Evolutionary conservation across 2,888 invertebrate genomes (phyloP), one percentile per base, ranked within the genome.

Genomic region (Crepidodera aurea): DNA sequence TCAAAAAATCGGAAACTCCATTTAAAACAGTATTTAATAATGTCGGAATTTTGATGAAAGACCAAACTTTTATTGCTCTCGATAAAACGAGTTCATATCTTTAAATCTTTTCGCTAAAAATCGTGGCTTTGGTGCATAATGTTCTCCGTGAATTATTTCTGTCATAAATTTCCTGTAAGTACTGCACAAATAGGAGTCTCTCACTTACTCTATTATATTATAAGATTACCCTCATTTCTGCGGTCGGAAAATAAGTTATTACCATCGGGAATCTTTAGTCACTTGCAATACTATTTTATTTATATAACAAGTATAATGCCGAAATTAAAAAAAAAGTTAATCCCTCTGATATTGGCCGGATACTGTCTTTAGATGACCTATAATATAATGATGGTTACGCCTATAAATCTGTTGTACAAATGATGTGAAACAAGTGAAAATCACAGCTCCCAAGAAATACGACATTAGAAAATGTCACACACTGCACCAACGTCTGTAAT

Each of bases 61-160:
- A 51, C 16, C 19, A 6, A 34, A 51, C n/a, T 51, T 51, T 51
- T 51, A 51, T 51, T 51, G 51, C 39, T 13, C 37, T 39, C 51
- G 25, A 51, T 51, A 51, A 51, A 51, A 16, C 1, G 37, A 51
- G 51, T 51, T 25, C 51, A 51, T 51, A 51, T 54, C 32, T 54
- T 54, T 19, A 18, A 42, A 42, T 42, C 19, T 42, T 42, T 42
- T 19, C 42, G 19, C 5, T 42, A 19, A 42, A 42, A 42, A 18
- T 42, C 42, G 42, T 19, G 42, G 39, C 42, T n/a, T 7, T 10
- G 16, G 19, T 42, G 42, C 42, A 42, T 42, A 42, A 42, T 42
- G 42, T 42, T 19, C 42, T 16, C 42, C 42, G 16, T 16, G 42
- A 42, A 19, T 42, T 42, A 42, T 19, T 16, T n/a, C 2, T 18